A percentile compares a stretch with the other conserved stretches of the same genome.
phyloP scores from a whole-genome alignment of 2,113 vertebrate genomes.

The Corythoichthys intestinalis region DNA sequence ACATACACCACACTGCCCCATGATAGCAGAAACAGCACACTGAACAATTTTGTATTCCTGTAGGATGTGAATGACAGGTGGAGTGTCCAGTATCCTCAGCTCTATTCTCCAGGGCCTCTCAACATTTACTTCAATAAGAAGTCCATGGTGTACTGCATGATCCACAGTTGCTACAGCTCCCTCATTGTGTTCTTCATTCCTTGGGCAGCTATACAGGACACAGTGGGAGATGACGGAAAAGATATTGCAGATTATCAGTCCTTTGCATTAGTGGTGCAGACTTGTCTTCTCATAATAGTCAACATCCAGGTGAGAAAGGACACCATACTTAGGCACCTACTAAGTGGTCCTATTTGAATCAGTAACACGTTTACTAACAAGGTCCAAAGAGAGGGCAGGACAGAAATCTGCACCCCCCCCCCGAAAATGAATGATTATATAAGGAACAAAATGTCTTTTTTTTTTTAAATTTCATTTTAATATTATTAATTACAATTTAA shows the following conservation, averaged over 20 bases:
- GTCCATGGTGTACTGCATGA: slow-evolving; percentile 77
- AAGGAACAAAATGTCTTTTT: no score
- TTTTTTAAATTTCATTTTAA: no score
- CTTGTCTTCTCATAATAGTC: slow-evolving; percentile 83
- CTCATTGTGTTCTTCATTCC: slow-evolving; percentile 91
- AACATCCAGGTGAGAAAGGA: slow-evolving; percentile 76
- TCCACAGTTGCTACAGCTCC: slow-evolving; percentile 90
- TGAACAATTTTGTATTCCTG: neutral
- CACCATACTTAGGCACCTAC: neutral
- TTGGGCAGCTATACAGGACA: slow-evolving; percentile 78
- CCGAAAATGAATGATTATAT: no score
- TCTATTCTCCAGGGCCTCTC: slow-evolving; percentile 86
- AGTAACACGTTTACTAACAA: neutral
- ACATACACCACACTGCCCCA: no score
- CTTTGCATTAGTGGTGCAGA: slow-evolving; percentile 88
- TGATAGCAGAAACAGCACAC: no score
- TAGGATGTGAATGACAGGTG: slow-evolving; percentile 91
- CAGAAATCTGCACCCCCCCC: neutral
- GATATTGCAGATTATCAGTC: slow-evolving; percentile 90
- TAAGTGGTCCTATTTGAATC: neutral
- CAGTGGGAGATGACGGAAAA: slow-evolving; percentile 82
- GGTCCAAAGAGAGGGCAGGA: neutral
- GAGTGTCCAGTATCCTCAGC: slow-evolving; percentile 85
- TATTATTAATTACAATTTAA: no score
- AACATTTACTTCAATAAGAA: slow-evolving; percentile 87